A percentile compares a stretch with the other conserved stretches of the same genome.
These are phyloP conservation scores for Blastobasis adustella DNA, from an alignment of 2,888 invertebrate genomes.

Conservation along the genomic window DNA sequence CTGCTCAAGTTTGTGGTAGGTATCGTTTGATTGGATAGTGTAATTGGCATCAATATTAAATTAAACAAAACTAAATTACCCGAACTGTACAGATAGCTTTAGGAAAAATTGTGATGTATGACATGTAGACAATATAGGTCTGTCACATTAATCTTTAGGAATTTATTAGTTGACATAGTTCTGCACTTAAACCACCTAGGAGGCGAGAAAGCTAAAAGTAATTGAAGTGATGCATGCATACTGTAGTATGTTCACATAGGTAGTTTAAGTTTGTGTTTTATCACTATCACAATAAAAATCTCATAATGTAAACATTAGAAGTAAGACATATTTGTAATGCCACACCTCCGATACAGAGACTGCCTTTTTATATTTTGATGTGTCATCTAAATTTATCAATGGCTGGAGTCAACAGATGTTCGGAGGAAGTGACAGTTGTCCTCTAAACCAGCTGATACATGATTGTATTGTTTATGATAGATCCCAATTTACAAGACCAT, in stretches of 20 bases:
- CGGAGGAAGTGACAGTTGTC: slow-evolving; percentile 47
- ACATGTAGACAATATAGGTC: slow-evolving; percentile 75
- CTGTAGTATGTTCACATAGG: slow-evolving; percentile 67
- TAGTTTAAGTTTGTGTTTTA: slow-evolving; percentile 69
- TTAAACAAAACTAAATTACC: slow-evolving; percentile 49
- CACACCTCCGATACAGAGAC: slow-evolving; percentile 75
- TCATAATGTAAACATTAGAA: slow-evolving; percentile 68
- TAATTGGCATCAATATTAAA: slow-evolving; percentile 43
- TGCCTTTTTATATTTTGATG: slow-evolving; percentile 72
- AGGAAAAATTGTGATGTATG: slow-evolving; percentile 76
- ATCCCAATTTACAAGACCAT: slow-evolving; percentile 72
- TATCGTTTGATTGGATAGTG: slow-evolving; percentile 32
- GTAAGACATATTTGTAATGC: slow-evolving; percentile 72
- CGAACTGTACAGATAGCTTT: slow-evolving; percentile 73
- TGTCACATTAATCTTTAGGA: slow-evolving; percentile 69
- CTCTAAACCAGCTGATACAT: slow-evolving; percentile 50
- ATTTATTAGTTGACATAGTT: slow-evolving; percentile 63
- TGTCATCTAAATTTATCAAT: slow-evolving; percentile 60
- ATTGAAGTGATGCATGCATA: slow-evolving; percentile 58
- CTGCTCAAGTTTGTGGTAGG: slow-evolving; percentile 37
- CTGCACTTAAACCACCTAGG: slow-evolving; percentile 62
- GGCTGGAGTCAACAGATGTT: slow-evolving; percentile 45
- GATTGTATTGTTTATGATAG: slow-evolving; percentile 64
- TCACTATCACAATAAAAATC: slow-evolving; percentile 72
- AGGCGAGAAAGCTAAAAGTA: slow-evolving; percentile 51